These are phyloP conservation scores for Cherax destructor DNA, from an alignment of 1,140 invertebrate genomes.

Conservation along the genomic window DNA sequence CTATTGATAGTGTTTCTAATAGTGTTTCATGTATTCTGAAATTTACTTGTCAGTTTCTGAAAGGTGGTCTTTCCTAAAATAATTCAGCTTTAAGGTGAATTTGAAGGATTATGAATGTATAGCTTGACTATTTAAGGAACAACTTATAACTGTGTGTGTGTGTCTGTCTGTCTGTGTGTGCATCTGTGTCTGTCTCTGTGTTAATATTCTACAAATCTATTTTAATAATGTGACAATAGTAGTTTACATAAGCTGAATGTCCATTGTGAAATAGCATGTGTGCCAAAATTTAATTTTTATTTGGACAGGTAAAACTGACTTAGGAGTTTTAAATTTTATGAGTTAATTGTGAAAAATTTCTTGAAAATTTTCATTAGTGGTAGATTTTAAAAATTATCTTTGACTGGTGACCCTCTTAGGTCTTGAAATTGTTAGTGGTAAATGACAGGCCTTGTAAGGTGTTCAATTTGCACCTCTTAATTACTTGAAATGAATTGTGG, in stretches of 20 bases:
- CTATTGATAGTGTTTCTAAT: constrained; percentile 35
- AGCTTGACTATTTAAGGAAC: not conserved
- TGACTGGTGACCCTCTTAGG: not conserved
- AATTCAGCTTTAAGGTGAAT: not conserved
- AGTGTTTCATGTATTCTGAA: not conserved
- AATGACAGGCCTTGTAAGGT: not conserved
- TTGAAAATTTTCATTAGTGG: not conserved
- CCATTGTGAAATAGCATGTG: not conserved
- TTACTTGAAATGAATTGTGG: not conserved
- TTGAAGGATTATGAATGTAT: not conserved
- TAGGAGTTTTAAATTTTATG: not conserved
- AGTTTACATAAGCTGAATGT: not conserved
- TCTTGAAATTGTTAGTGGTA: not conserved
- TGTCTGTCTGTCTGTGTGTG: no score
- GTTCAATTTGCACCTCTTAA: not conserved
- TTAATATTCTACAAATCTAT: not conserved
- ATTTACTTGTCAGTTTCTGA: not conserved
- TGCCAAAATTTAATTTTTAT: not conserved
- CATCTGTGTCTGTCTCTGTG: no score
- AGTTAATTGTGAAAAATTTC: not conserved
- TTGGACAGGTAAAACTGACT: not conserved
- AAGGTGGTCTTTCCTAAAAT: not conserved
- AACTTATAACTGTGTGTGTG: no score
- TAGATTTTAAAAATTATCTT: not conserved
- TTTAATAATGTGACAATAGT: not conserved